Conservation (phyloP, 1,140 invertebrate genomes). For the Orussus abietinus region DNA sequence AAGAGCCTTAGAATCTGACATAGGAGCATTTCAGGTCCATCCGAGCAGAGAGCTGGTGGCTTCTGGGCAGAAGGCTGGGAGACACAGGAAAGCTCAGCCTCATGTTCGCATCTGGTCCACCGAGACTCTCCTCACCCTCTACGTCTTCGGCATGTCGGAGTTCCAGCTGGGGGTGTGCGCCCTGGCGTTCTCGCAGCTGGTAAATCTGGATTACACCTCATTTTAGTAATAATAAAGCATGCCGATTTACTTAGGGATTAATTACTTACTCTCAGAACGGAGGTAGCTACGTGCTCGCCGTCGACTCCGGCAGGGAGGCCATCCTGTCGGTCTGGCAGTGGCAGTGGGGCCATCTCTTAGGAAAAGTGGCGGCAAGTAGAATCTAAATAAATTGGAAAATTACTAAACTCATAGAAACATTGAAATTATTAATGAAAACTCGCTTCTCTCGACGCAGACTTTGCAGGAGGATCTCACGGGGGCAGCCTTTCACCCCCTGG, state of each 20-base stretch:
- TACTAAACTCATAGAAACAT: neutral
- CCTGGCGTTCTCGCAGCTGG: slow-evolving; percentile 84
- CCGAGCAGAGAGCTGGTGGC: slow-evolving; percentile 87
- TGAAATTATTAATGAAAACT: slow-evolving; percentile 4
- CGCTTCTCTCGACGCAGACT: slow-evolving; percentile 57
- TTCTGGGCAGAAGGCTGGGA: slow-evolving; percentile 80
- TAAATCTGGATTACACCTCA: slow-evolving; percentile 40
- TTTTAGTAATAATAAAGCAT: slow-evolving; percentile 8
- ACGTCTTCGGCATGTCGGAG: slow-evolving; percentile 88
- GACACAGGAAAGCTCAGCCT: slow-evolving; percentile 79
- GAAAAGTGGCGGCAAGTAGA: slow-evolving; percentile 80
- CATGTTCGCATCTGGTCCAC: slow-evolving; percentile 94
- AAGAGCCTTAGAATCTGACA: too few species aligned
- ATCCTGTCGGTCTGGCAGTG: slow-evolving; percentile 87
- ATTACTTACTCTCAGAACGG: slow-evolving; percentile 63
- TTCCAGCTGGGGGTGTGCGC: slow-evolving; percentile 86
- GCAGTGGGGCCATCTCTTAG: slow-evolving; percentile 83
- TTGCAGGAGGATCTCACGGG: slow-evolving; percentile 85
- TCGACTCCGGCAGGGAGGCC: slow-evolving; percentile 79
- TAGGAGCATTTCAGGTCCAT: too few species aligned
- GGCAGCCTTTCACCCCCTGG: slow-evolving; percentile 87
- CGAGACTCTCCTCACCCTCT: slow-evolving; percentile 84
- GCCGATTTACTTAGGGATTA: neutral
- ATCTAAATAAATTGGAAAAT: slow-evolving; percentile 1
- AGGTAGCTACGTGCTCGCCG: slow-evolving; percentile 81